Evolutionary conservation across 2,113 vertebrate species (phyloP).

Genomic region (Serilophus lunatus): DNA sequence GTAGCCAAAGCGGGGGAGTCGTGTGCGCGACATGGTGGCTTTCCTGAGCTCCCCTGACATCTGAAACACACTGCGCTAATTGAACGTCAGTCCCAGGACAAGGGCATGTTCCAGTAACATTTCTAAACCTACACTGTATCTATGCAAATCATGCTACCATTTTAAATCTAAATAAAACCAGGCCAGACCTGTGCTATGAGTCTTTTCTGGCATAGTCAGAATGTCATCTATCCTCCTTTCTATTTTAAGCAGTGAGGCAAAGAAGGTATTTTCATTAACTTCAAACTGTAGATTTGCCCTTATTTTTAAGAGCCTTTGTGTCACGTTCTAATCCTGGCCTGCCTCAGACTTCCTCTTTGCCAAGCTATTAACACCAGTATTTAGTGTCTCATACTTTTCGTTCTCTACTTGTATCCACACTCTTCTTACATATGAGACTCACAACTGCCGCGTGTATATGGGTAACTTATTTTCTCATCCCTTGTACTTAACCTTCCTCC

Average conservation of each 20-base stretch:
- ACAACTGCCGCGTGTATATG: accelerated
- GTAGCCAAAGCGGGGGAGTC: neutral
- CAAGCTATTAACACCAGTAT: neutral
- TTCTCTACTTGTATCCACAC: neutral
- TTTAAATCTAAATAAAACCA: neutral
- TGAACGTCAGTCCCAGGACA: too few relatives aligned
- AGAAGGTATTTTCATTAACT: neutral
- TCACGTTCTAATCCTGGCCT: neutral
- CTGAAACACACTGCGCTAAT: accelerated
- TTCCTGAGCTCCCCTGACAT: neutral
- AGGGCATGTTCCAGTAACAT: neutral
- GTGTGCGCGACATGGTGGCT: accelerated
- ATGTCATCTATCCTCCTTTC: neutral
- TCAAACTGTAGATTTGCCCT: neutral
- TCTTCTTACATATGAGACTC: neutral
- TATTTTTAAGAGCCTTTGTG: neutral
- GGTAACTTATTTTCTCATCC: neutral
- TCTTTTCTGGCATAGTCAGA: neutral
- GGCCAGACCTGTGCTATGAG: neutral
- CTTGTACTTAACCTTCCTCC: neutral
- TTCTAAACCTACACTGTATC: neutral
- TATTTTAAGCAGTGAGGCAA: neutral
- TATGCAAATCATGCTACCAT: neutral
- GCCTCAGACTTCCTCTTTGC: neutral
- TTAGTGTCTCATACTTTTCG: neutral